These are phyloP conservation scores for Limnephilus lunatus DNA, from an alignment of 2,888 invertebrate species.

Conservation along the genomic window DNA sequence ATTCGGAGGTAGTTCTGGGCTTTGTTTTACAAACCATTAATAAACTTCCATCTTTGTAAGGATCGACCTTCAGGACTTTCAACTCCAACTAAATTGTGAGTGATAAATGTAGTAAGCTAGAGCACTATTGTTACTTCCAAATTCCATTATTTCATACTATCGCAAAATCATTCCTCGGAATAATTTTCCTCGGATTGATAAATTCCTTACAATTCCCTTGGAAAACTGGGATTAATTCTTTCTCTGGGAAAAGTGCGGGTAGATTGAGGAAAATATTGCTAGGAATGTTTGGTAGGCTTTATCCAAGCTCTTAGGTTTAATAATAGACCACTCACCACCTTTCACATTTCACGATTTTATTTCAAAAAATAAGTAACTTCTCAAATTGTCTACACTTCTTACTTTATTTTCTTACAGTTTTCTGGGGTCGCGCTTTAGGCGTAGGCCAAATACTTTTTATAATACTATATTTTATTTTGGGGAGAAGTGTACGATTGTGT, in stretches of 20 bases:
- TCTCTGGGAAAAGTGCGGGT: neutral
- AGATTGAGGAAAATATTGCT: neutral
- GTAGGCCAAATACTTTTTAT: too few species aligned
- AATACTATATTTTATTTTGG: too few species aligned
- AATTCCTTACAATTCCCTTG: neutral
- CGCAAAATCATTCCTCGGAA: neutral
- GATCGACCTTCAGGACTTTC: neutral
- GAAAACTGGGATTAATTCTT: slow-evolving; percentile 9
- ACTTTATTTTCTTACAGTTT: neutral
- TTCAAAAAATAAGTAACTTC: neutral
- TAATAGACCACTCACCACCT: neutral
- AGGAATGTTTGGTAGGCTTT: neutral
- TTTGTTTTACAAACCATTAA: neutral
- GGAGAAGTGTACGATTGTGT: too few species aligned
- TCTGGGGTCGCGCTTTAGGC: neutral
- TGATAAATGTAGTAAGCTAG: neutral
- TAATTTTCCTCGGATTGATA: neutral
- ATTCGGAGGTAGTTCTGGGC: neutral
- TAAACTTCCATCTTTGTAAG: neutral
- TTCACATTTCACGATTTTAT: neutral
- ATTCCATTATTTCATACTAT: neutral
- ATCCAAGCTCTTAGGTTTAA: neutral
- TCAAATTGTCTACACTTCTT: neutral
- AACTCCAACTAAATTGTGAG: neutral
- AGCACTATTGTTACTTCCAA: neutral